Conservation (phyloP, 2,888 invertebrate genomes). For the Seladonia tumulorum region DNA sequence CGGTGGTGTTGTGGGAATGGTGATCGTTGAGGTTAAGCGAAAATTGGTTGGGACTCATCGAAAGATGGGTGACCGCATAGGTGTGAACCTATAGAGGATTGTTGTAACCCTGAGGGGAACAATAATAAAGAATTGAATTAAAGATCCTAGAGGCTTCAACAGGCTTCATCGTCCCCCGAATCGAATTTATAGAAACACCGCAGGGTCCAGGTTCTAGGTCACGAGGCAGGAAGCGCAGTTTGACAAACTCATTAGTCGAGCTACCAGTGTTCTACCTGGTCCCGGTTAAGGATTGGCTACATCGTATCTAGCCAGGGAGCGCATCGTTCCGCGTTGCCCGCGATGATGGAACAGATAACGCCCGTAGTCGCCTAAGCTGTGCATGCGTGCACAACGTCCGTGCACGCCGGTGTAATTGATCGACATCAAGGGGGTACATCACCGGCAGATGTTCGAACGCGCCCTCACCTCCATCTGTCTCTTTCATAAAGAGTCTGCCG, state of each 20-base stretch:
- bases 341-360: constrained; percentile 54
- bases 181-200: background rate
- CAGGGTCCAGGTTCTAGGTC: background rate
- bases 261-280: constrained; percentile 3
- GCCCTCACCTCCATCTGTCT: constrained; percentile 79
- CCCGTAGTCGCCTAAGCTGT: constrained; percentile 42
- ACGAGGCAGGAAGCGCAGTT: background rate
- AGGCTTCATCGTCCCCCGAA: background rate
- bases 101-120: too few species aligned
- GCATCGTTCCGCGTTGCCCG: constrained; percentile 38
- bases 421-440: constrained; percentile 79
- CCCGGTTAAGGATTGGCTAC: constrained; percentile 5
- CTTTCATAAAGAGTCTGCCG: constrained; percentile 68
- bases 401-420: constrained; percentile 75
- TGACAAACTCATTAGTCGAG: background rate
- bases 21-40: too few species aligned
- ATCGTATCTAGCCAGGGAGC: constrained; percentile 20
- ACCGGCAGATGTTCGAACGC: constrained; percentile 79
- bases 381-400: constrained; percentile 36
- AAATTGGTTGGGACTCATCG: too few species aligned
- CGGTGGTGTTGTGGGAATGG: too few species aligned
- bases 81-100: too few species aligned
- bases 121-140: too few species aligned
- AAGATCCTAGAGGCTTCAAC: too few species aligned
- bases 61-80: too few species aligned